Percentiles rank a stretch among this genome's conserved stretches.
phyloP scores from a whole-genome alignment of 2,113 vertebrate species.

The Gorsachius goisagi region DNA sequence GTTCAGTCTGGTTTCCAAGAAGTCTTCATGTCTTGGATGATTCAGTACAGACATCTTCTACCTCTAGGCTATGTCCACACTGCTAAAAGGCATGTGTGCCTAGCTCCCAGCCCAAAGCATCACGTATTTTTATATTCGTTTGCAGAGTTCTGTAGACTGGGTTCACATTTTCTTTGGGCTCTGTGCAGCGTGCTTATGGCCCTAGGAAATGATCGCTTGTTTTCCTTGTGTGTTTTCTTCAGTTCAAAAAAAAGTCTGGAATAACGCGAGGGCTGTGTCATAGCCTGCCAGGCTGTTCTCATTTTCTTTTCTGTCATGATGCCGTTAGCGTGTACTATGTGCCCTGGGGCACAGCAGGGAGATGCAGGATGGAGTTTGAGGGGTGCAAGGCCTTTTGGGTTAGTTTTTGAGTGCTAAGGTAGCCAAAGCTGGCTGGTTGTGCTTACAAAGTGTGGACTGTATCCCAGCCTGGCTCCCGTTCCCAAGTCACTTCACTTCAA shows the following conservation, averaged over 20 bases:
- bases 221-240: background rate
- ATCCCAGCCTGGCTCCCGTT: background rate
- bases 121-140: background rate
- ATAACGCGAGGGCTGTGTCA: background rate
- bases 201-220: background rate
- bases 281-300: background rate
- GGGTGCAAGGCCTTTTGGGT: background rate
- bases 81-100: background rate
- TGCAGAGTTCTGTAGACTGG: background rate
- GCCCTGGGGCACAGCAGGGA: background rate
- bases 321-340: accelerated
- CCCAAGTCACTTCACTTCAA: accelerated
- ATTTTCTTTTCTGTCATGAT: background rate
- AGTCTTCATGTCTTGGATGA: background rate
- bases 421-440: accelerated
- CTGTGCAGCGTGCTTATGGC: background rate
- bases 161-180: background rate
- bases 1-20: background rate
- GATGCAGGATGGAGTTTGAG: background rate
- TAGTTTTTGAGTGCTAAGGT: background rate
- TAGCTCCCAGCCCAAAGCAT: background rate
- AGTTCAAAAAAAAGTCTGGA: background rate
- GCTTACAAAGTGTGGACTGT: background rate
- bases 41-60: background rate
- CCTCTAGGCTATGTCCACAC: background rate